A percentile compares a stretch with the other conserved stretches of the same genome.
Evolutionary conservation across 2,797 vertebrate species (phyloP).

Genomic region (Hirundo rustica): DNA sequence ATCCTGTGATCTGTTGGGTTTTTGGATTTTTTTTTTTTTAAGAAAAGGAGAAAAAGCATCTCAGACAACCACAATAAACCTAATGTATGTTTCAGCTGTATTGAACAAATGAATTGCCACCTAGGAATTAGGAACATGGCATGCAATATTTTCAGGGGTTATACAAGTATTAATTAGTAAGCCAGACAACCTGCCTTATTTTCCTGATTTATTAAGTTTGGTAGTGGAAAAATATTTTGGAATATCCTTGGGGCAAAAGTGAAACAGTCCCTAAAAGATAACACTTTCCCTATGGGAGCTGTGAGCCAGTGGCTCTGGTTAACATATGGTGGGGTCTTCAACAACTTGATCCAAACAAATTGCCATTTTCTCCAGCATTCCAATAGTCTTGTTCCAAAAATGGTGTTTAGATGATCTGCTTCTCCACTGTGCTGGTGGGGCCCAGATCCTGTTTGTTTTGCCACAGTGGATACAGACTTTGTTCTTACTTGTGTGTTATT

Average conservation of each 20-base stretch:
- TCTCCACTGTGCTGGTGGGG: neutral
- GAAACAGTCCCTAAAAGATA: neutral
- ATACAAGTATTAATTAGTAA: neutral
- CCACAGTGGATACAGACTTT: neutral
- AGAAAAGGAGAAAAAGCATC: neutral
- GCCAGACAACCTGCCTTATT: neutral
- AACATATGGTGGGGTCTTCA: neutral
- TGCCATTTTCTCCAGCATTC: neutral
- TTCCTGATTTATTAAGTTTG: neutral
- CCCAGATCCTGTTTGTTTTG: neutral
- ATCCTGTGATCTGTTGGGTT: neutral
- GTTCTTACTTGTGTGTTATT: neutral
- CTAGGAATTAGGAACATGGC: neutral
- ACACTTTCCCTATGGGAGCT: neutral
- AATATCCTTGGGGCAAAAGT: neutral
- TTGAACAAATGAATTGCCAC: neutral
- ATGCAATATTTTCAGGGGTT: neutral
- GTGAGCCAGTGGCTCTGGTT: neutral
- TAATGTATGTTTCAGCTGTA: neutral
- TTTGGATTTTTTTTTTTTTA: neutral
- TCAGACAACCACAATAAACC: neutral
- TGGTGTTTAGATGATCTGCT: neutral
- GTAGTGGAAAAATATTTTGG: neutral
- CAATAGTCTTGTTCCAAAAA: neutral
- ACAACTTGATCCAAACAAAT: neutral